Evolutionary conservation across 2,113 vertebrate genomes (phyloP).

Genomic region (Columba livia): DNA sequence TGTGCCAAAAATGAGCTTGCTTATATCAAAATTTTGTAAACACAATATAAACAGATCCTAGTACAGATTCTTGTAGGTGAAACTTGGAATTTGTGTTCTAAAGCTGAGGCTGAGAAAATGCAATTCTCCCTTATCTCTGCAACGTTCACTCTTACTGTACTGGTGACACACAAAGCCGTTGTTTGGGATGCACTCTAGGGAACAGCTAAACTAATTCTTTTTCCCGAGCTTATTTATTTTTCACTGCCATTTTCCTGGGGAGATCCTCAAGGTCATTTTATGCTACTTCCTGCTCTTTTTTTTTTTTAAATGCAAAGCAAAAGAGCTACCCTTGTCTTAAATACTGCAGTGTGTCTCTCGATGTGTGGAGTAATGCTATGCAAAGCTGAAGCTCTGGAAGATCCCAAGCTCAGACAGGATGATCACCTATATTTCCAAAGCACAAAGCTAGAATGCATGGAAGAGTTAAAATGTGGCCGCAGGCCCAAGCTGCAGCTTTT

Average conservation of each 20-base stretch:
- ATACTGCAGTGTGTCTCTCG: not conserved
- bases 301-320: not conserved
- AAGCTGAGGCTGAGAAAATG: not conserved
- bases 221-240: not conserved
- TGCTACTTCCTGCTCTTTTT: not conserved
- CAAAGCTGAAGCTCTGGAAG: not conserved
- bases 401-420: not conserved
- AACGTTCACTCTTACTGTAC: not conserved
- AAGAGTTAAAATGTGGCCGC: not conserved
- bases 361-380: not conserved
- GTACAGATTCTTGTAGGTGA: not conserved
- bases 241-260: not conserved
- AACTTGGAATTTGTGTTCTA: not conserved
- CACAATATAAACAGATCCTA: not conserved
- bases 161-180: not conserved
- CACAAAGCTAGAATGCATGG: not conserved
- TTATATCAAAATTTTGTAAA: slow-evolving; percentile 21
- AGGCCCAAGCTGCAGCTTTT: not conserved
- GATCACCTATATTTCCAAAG: not conserved
- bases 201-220: not conserved
- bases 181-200: not conserved
- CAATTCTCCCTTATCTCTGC: not conserved
- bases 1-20: slow-evolving; percentile 36
- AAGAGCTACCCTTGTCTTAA: not conserved
- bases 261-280: not conserved